Evolutionary conservation across 2,113 vertebrate species (phyloP).

Genomic region (Chelonoidis abingdonii): DNA sequence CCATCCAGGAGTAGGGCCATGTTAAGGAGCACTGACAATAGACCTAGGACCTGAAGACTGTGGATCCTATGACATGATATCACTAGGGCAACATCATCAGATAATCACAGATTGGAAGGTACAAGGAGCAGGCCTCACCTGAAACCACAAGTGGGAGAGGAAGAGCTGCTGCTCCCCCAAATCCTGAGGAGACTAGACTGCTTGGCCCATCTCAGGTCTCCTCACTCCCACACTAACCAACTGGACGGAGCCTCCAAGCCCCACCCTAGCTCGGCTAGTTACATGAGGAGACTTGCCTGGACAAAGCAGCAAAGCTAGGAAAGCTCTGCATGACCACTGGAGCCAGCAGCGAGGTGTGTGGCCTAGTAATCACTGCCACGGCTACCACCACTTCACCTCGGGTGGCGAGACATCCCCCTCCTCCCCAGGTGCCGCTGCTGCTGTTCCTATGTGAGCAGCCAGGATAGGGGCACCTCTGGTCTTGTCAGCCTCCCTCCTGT

Average conservation of each 20-base stretch:
- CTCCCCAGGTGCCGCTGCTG: no score
- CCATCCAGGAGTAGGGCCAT: neutral
- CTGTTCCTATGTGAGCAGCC: neutral
- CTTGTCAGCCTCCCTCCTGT: neutral
- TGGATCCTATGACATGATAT: no score
- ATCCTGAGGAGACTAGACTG: neutral
- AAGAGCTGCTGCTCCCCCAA: no score
- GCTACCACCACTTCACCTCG: neutral
- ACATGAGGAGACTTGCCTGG: neutral
- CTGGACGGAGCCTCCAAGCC: neutral
- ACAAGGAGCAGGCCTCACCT: neutral
- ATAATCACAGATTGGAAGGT: neutral
- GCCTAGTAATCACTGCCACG: neutral
- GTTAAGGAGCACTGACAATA: neutral
- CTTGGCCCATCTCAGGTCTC: neutral
- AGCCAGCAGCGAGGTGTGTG: neutral
- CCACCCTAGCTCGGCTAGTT: neutral
- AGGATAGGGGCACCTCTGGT: no score
- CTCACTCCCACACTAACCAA: neutral
- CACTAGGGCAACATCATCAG: no score
- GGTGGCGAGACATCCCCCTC: no score
- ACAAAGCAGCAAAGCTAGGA: neutral
- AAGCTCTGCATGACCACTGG: neutral
- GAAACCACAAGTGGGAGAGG: neutral
- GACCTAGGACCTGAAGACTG: no score